Percentiles rank a stretch among this genome's conserved stretches.
Conservation (phyloP, 2,888 invertebrate species). For the Antheraea yamamai region DNA sequence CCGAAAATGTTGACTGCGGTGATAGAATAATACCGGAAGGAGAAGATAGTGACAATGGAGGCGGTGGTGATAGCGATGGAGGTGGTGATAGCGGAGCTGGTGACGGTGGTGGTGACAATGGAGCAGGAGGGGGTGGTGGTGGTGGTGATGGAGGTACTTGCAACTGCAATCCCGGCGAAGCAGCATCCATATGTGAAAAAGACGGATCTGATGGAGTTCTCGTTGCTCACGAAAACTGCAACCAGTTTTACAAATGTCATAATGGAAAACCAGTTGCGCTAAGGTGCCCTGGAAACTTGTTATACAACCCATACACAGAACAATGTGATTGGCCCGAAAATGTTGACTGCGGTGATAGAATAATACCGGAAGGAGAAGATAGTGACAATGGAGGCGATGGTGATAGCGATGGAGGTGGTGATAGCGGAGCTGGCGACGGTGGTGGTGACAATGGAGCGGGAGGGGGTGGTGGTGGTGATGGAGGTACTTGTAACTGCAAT, state of each 20-base stretch:
- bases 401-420: background rate
- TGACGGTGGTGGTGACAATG: constrained; percentile 17
- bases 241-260: constrained; percentile 40
- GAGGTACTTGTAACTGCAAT: constrained; percentile 38
- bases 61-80: background rate
- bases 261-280: constrained; percentile 33
- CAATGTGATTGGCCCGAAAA: constrained; percentile 38
- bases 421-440: constrained; percentile 18
- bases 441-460: constrained; percentile 16
- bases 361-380: constrained; percentile 25
- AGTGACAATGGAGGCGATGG: constrained; percentile 16
- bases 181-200: constrained; percentile 37
- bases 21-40: constrained; percentile 29
- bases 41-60: constrained; percentile 21
- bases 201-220: constrained; percentile 36
- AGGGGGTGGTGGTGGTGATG: constrained; percentile 21
- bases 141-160: constrained; percentile 20
- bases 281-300: constrained; percentile 32
- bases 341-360: constrained; percentile 41
- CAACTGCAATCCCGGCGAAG: constrained; percentile 32
- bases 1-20: constrained; percentile 47
- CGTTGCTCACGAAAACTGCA: constrained; percentile 45
- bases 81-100: background rate
- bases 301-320: constrained; percentile 38
- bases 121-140: constrained; percentile 20